A percentile compares a stretch with the other conserved stretches of the same genome.
These are phyloP conservation scores for Listronotus bonariensis DNA, from an alignment of 1,140 invertebrate genomes.

Conservation along the genomic window DNA sequence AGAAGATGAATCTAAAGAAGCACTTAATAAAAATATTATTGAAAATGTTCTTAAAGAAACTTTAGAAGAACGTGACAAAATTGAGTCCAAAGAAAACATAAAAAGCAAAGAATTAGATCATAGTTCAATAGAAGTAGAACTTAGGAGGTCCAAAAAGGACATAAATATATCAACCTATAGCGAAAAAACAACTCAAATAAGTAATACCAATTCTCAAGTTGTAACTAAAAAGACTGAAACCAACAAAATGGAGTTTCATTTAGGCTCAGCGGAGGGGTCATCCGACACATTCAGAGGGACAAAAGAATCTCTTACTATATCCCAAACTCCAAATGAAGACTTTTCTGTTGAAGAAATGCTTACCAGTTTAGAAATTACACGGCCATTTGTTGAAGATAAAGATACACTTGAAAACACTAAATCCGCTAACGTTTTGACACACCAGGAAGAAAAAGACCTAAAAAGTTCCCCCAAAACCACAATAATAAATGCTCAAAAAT, in stretches of 20 bases:
- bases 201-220: no score
- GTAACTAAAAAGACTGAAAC: no score
- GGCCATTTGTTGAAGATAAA: slow-evolving; percentile 18
- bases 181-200: no score
- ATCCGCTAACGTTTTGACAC: not conserved
- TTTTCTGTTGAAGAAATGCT: slow-evolving; percentile 32
- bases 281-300: not conserved
- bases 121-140: not conserved
- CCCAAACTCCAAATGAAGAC: slow-evolving; percentile 10
- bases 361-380: slow-evolving; percentile 17
- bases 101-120: no score
- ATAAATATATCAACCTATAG: no score
- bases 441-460: not conserved
- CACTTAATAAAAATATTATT: not conserved
- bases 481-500: slow-evolving; percentile 7
- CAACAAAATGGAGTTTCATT: slow-evolving; percentile 7
- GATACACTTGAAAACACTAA: slow-evolving; percentile 1
- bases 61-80: not conserved
- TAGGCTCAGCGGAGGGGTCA: not conserved
- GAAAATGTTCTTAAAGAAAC: slow-evolving; percentile 12
- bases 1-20: not conserved
- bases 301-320: not conserved
- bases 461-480: slow-evolving; percentile 6
- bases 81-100: not conserved
- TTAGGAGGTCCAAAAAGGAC: not conserved